phyloP scores from a whole-genome alignment of 2,113 vertebrate species.

The Formicarius rufipectus region DNA sequence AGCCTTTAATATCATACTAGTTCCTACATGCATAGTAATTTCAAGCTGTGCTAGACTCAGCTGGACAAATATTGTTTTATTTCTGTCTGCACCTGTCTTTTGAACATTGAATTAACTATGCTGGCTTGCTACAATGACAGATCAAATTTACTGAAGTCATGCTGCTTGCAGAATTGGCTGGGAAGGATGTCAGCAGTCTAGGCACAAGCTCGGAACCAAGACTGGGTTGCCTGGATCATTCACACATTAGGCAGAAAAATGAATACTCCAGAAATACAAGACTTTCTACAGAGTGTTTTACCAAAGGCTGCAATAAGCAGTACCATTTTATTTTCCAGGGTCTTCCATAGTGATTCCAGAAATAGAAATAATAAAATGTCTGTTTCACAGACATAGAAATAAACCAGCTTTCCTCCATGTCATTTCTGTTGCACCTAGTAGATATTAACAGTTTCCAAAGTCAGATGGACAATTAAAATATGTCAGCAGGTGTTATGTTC shows the following conservation, averaged over 20 bases:
- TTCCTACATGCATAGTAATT: background rate
- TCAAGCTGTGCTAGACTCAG: background rate
- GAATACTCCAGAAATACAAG: background rate
- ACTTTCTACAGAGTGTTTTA: background rate
- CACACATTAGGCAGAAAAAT: background rate
- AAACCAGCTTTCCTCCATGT: background rate
- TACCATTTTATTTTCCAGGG: background rate
- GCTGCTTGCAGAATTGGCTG: background rate
- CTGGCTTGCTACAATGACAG: background rate
- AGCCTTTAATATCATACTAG: background rate
- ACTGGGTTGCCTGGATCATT: background rate
- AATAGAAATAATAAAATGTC: background rate
- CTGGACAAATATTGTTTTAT: constrained; percentile 52
- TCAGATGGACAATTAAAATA: background rate
- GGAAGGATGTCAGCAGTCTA: background rate
- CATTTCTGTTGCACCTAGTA: background rate
- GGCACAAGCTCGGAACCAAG: background rate
- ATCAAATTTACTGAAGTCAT: constrained; percentile 35
- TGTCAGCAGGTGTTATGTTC: background rate
- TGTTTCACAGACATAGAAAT: background rate
- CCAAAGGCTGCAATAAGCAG: background rate
- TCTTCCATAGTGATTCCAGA: background rate
- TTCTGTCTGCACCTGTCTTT: constrained; percentile 61
- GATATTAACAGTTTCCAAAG: background rate
- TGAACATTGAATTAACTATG: constrained; percentile 39